Base-by-base conservation (phyloP, 2,113 vertebrate species). In the Eulacestoma nigropectus region DNA sequence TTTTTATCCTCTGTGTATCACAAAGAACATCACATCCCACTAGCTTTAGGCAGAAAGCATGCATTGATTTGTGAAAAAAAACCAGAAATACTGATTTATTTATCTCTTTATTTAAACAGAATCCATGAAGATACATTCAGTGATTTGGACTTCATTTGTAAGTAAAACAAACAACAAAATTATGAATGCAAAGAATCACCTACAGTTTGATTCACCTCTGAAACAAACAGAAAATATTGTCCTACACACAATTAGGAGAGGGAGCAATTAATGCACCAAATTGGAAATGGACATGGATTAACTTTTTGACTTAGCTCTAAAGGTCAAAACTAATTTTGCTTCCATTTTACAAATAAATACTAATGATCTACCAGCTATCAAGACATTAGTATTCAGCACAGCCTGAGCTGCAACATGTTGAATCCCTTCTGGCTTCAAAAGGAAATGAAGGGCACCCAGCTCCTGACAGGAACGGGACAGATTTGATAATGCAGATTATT, bases 311-410 rank as follows among this genome's bases (percentile, higher is more conserved):
- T 88, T 62, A 49, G 59, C 46, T 85, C 37, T 53, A 91, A 91
- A 96, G 91, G 90, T 87, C 85, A 92, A 87, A 95, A 94, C 52
- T 91, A 83, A 95, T 96, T 95, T 85, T 88, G 33, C 42, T 91
- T 96, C 70, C 41, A 87, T 80, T 89, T 81, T 92, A 85, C 53
- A 87, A 80, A 91, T 80, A 94, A 95, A 95, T 87, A 82, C 65
- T 92, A 93, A 95, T 75, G 89, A 90, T 92, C 84, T 65, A 89
- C 52, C 80, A 94, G 59, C 65, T 89, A 95, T 68, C 49, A 78
- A 81, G 70, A 46, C 77, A 94, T 88, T 89, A 89, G 83, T 56
- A 96, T 96, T 90, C 84, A 90, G 56, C 84, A 84, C 3, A 4
- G 67, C 23, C 56, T 63, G 55, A 88, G 55, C 72, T 83, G 60